A percentile compares a stretch with the other conserved stretches of the same genome.
phyloP scores from a whole-genome alignment of 2,888 invertebrate genomes.

The Chydorus sphaericus region DNA sequence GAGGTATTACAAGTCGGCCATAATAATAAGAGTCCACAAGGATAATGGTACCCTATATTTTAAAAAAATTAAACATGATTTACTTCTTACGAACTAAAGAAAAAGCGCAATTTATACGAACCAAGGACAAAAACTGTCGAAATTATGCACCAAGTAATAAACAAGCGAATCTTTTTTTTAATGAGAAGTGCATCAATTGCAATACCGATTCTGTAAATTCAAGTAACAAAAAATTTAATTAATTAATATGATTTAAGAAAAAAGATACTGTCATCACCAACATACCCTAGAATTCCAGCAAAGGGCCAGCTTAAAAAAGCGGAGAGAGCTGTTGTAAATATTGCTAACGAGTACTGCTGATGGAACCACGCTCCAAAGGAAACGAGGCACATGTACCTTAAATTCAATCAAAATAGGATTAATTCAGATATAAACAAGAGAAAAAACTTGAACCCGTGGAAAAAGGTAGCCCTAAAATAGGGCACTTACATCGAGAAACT shows the following conservation, averaged over 20 bases:
- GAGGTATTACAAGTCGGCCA: conserved; percentile 74
- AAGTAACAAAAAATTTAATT: conserved; percentile 15
- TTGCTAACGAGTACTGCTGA: conserved; percentile 57
- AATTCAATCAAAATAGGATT: background rate
- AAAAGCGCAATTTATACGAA: background rate
- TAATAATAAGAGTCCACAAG: conserved; percentile 75
- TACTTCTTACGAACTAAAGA: background rate
- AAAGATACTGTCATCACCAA: background rate
- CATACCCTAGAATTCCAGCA: conserved; percentile 71
- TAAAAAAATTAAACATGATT: background rate
- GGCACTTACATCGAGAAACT: conserved; percentile 82
- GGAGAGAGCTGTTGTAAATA: conserved; percentile 69
- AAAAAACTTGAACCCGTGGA: conserved; percentile 17
- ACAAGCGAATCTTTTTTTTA: conserved; percentile 47
- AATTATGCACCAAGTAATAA: conserved; percentile 59
- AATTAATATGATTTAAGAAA: background rate
- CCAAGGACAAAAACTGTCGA: conserved; percentile 29
- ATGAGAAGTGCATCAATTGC: conserved; percentile 67
- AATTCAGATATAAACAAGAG: background rate
- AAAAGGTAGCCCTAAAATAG: too few relatives aligned
- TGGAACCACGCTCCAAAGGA: conserved; percentile 84
- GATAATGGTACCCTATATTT: conserved; percentile 48
- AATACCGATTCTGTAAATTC: conserved; percentile 53
- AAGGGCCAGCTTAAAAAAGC: conserved; percentile 89
- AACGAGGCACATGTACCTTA: conserved; percentile 57